These are phyloP conservation scores for Hydropotes inermis DNA, from an alignment of 2,113 vertebrate species.

Conservation along the genomic window DNA sequence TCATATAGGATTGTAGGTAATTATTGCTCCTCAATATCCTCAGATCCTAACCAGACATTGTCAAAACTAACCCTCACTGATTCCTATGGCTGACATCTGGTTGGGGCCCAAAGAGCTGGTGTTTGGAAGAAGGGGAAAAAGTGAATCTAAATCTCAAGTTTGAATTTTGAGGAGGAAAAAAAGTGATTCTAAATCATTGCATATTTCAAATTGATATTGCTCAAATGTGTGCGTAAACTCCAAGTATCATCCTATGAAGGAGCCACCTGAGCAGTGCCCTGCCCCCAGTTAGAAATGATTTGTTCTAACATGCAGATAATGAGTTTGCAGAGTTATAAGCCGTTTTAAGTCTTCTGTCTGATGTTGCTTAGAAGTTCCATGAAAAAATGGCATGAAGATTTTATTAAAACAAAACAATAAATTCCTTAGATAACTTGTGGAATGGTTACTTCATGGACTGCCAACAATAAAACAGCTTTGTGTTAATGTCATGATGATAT, in stretches of 20 bases:
- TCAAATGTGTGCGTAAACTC: not conserved
- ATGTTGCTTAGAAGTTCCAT: not conserved
- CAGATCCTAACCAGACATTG: not conserved
- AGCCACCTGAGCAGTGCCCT: not conserved
- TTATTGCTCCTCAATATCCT: not conserved
- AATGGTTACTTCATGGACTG: not conserved
- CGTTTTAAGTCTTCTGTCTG: not conserved
- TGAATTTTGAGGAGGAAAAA: not conserved
- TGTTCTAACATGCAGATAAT: not conserved
- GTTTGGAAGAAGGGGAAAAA: not conserved
- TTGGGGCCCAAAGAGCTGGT: not conserved
- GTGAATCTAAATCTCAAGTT: not conserved
- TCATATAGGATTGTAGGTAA: not conserved
- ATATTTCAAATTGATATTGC: not conserved
- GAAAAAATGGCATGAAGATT: not conserved
- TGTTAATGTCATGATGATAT: not conserved
- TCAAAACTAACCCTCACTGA: not conserved
- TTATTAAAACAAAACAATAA: not conserved
- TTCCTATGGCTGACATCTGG: not conserved
- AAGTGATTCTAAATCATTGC: not conserved
- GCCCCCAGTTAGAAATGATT: not conserved
- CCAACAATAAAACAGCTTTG: not conserved
- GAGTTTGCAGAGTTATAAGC: not conserved
- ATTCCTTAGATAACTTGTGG: not conserved
- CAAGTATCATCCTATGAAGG: not conserved